phyloP scores from a whole-genome alignment of 2,113 vertebrate species.

The Albula glossodonta region DNA sequence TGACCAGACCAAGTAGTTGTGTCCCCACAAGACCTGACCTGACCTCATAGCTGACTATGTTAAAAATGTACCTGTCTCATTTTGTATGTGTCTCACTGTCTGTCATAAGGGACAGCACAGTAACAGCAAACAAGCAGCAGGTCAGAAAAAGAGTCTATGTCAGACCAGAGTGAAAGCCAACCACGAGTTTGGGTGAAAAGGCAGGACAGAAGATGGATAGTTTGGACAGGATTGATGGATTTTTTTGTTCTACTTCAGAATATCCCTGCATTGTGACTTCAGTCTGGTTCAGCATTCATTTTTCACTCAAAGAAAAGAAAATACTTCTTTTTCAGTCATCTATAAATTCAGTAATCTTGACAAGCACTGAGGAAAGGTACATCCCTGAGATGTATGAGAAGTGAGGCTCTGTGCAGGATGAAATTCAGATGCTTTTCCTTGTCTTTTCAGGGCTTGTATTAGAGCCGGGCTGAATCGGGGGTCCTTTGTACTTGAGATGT shows the following conservation, averaged over 20 bases:
- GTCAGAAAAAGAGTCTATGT: neutral
- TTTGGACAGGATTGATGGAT: too few relatives aligned
- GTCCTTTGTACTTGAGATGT: neutral
- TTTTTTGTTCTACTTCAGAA: neutral
- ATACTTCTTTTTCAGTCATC: neutral
- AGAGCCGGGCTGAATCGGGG: neutral
- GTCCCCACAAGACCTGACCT: too few relatives aligned
- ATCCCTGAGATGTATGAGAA: neutral
- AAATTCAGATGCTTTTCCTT: neutral
- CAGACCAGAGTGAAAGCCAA: neutral
- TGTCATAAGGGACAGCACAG: too few relatives aligned
- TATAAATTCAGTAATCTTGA: conserved; percentile 6
- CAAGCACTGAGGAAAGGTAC: neutral
- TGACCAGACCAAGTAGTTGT: too few relatives aligned
- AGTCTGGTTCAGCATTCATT: too few relatives aligned
- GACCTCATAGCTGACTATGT: neutral
- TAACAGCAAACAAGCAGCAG: too few relatives aligned
- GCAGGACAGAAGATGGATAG: too few relatives aligned
- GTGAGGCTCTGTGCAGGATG: neutral
- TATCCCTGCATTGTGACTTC: neutral
- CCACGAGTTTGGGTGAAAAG: too few relatives aligned
- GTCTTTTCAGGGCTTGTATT: neutral
- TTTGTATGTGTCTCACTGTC: neutral
- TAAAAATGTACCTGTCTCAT: neutral
- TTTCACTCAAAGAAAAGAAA: too few relatives aligned